Conservation (phyloP, 1,140 invertebrate genomes). For the Ladona fulva region DNA sequence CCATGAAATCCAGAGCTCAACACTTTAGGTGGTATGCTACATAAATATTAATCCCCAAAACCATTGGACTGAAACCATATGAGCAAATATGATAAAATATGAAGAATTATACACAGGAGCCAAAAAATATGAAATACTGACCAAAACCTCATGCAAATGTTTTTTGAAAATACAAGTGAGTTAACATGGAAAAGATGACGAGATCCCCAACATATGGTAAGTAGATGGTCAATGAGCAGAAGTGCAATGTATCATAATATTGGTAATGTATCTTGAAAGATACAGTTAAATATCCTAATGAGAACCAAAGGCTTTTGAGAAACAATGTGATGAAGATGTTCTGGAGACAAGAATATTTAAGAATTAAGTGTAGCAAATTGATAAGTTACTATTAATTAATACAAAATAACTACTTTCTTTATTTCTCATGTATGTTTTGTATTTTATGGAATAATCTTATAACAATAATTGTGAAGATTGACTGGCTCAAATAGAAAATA, state of each 20-base stretch:
- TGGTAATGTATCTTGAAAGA: neutral
- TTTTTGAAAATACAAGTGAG: neutral
- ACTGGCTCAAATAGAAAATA: too few species aligned
- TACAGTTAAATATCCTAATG: neutral
- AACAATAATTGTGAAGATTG: too few species aligned
- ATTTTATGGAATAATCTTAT: too few species aligned
- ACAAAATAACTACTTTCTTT: neutral
- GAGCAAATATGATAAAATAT: neutral
- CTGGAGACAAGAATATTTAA: neutral
- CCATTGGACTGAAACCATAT: neutral
- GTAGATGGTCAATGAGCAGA: neutral
- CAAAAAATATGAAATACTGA: neutral
- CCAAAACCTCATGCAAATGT: neutral
- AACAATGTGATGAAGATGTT: neutral
- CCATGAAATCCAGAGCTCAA: neutral
- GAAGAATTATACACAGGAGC: neutral
- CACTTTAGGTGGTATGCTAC: neutral
- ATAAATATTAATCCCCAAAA: neutral
- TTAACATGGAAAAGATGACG: neutral
- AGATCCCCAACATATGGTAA: neutral
- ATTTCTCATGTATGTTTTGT: constrained; percentile 3
- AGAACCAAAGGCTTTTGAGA: constrained; percentile 9
- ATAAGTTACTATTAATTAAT: neutral
- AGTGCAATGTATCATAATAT: neutral
- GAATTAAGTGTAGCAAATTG: neutral